Conservation (phyloP, 2,888 invertebrate genomes). For the Cyclophora punctaria region DNA sequence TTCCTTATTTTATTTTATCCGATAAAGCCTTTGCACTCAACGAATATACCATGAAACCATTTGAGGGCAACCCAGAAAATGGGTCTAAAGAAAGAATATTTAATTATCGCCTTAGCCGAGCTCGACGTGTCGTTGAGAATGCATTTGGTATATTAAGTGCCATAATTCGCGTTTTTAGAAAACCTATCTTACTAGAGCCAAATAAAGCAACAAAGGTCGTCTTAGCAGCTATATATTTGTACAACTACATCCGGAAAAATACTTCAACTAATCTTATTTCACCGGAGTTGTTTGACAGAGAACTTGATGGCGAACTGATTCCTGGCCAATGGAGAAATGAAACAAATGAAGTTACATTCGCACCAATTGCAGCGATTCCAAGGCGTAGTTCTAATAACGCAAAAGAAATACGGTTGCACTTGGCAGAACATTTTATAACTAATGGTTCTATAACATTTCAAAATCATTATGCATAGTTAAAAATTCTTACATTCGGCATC, state of each 20-base stretch:
- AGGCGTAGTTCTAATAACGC: slow-evolving; percentile 10
- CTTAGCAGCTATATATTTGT: slow-evolving; percentile 11
- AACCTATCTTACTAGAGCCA: slow-evolving; percentile 6
- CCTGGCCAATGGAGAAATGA: slow-evolving; percentile 15
- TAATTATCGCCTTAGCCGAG: slow-evolving; percentile 8
- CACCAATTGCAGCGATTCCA: slow-evolving; percentile 14
- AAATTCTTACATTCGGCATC: too few species aligned
- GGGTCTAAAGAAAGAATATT: slow-evolving; percentile 6
- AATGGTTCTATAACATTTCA: slow-evolving; percentile 14
- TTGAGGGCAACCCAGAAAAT: slow-evolving; percentile 6
- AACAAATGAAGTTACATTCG: slow-evolving; percentile 12
- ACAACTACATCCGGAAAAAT: slow-evolving; percentile 13
- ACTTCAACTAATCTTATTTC: slow-evolving; percentile 7
- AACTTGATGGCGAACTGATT: slow-evolving; percentile 13
- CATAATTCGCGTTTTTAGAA: slow-evolving; percentile 5
- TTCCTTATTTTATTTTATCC: slow-evolving; percentile 14
- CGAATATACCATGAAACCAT: slow-evolving; percentile 12
- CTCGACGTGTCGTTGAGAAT: slow-evolving; percentile 11
- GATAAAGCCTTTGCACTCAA: slow-evolving; percentile 5
- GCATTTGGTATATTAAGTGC: slow-evolving; percentile 8
- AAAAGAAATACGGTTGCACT: slow-evolving; percentile 15
- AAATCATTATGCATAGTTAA: not conserved
- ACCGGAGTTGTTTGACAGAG: slow-evolving; percentile 12
- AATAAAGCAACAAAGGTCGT: slow-evolving; percentile 14
- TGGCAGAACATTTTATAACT: slow-evolving; percentile 16